phyloP scores from a whole-genome alignment of 2,888 invertebrate species.

The Pomacea canaliculata region DNA sequence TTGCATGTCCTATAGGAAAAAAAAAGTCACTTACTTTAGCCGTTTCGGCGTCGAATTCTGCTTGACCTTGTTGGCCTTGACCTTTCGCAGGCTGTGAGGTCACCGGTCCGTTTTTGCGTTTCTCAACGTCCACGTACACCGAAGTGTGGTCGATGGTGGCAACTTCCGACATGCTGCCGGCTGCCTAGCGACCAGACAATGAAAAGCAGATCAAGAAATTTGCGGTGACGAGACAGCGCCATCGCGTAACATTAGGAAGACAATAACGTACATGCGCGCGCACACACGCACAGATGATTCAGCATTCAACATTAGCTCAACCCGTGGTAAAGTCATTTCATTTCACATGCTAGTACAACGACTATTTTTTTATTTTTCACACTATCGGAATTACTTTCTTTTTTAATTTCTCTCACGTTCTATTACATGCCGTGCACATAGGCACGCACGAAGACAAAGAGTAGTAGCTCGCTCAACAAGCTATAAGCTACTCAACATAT shows the following conservation, averaged over 20 bases:
- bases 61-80: conserved; percentile 1
- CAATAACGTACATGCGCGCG: not conserved
- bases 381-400: too few relatives aligned
- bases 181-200: not conserved
- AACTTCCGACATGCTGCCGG: conserved; percentile 27
- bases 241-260: not conserved
- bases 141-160: conserved; percentile 52
- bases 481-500: too few relatives aligned
- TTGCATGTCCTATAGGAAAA: too few relatives aligned
- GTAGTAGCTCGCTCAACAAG: too few relatives aligned
- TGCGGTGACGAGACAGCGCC: too few relatives aligned
- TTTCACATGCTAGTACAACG: too few relatives aligned
- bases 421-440: too few relatives aligned
- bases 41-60: conserved; percentile 29
- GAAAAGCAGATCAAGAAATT: too few relatives aligned
- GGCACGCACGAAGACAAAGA: too few relatives aligned
- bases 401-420: too few relatives aligned
- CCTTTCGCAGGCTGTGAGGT: conserved; percentile 23
- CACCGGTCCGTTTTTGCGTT: conserved; percentile 12
- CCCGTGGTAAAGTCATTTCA: too few relatives aligned
- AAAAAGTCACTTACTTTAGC: conserved; percentile 22
- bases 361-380: too few relatives aligned
- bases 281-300: not conserved
- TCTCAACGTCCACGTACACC: conserved; percentile 43
- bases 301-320: not conserved